These are phyloP conservation scores for Crotalus adamanteus DNA, from an alignment of 2,797 vertebrate species.

Conservation along the genomic window DNA sequence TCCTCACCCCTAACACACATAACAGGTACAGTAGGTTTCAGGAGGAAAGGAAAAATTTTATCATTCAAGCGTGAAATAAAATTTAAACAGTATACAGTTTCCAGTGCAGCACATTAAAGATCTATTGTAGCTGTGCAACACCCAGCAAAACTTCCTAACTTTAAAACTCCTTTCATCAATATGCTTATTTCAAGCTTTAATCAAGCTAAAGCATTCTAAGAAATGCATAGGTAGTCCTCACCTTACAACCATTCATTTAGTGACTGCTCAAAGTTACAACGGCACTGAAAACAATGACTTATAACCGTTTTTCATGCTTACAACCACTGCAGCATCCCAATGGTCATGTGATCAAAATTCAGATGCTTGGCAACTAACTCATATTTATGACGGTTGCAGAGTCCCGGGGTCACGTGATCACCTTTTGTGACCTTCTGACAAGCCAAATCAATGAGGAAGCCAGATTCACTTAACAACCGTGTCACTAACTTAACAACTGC, in stretches of 20 bases:
- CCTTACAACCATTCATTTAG: background rate
- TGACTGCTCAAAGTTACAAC: background rate
- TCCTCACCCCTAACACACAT: background rate
- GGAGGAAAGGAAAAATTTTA: background rate
- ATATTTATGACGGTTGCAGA: background rate
- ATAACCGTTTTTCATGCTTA: background rate
- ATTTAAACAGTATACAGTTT: constrained; percentile 42
- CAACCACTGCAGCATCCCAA: background rate
- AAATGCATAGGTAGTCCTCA: background rate
- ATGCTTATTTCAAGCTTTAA: constrained; percentile 35
- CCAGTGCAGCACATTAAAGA: constrained; percentile 29
- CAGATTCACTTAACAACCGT: background rate
- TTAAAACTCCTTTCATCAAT: constrained; percentile 33
- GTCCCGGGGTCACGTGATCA: background rate
- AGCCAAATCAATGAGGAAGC: background rate
- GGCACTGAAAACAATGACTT: background rate
- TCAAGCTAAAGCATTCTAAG: constrained; percentile 27
- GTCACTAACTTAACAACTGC: background rate
- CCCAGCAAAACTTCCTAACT: constrained; percentile 9
- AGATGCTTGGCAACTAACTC: background rate
- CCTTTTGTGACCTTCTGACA: background rate
- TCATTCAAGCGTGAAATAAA: constrained; percentile 42
- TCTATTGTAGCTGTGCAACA: background rate
- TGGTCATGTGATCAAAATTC: background rate
- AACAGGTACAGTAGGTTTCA: constrained; percentile 13